Evolutionary conservation across 2,888 invertebrate species (phyloP), one percentile per base, ranked within the genome.

Genomic region (Helleia helle): DNA sequence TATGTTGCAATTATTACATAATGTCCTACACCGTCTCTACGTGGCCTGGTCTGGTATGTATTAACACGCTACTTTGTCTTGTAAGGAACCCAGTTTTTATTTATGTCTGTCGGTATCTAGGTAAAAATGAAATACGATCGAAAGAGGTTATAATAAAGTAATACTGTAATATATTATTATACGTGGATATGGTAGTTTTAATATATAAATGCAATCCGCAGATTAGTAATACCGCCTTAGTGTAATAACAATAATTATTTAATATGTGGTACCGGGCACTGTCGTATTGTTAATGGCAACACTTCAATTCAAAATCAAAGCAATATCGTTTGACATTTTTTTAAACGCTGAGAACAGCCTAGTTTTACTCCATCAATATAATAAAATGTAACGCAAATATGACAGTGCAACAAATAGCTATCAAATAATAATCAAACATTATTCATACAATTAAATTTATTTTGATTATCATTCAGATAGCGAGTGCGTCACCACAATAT

Each of bases 171-270:
- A 8, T 12, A 31, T 18, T 4, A 31, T 31, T 31, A 34, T 17
- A 22, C 2, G 5, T 22, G 22, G 34, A 34, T 22, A 34, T 18
- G 34, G 34, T 34, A 34, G 34, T 34, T 18, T 18, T 34, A 12
- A 22, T 13, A 13, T 29, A 28, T 28, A 28, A 29, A 29, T 29
- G 28, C 28, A 29, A 29, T 29, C 28, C 14, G 28, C 28, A 29
- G 13, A 11, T 29, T 14, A 29, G 13, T 14, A 28, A 12, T 12
- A 34, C 18, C 34, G 18, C 22, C 17, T 17, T 34, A 34, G 31
- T 18, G 5, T 18, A n/a, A n/a, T n/a, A 18, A 18, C 7, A 34
- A 3, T 34, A 34, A 34, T 18, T n/a, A 22, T 2, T 12, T 22
- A 11, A 11, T 12, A 6, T 11, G 34, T 22, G 12, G 12, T 11